These are phyloP conservation scores for Loris lydekkerianus DNA, from an alignment of 2,797 vertebrate genomes.

Conservation along the genomic window DNA sequence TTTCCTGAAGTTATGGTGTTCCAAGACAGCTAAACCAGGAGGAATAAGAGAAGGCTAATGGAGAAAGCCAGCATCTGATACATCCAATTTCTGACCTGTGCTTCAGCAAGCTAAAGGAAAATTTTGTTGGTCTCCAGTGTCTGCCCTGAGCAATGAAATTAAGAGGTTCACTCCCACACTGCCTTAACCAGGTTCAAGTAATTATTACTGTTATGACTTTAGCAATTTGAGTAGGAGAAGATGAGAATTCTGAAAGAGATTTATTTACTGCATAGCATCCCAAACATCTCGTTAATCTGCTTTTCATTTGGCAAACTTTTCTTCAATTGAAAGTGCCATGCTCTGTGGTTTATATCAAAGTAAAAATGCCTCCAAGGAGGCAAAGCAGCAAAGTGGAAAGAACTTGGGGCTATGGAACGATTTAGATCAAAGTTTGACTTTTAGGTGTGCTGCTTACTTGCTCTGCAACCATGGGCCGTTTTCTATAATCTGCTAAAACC, in stretches of 20 bases:
- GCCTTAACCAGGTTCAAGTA: conserved; percentile 35
- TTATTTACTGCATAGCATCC: conserved; percentile 76
- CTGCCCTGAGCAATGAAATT: conserved; percentile 59
- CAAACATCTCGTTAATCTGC: conserved; percentile 80
- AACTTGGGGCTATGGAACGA: neutral
- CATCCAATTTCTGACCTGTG: conserved; percentile 34
- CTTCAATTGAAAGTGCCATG: conserved; percentile 67
- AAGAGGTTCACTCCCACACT: conserved; percentile 56
- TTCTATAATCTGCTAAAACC: neutral
- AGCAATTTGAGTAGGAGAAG: conserved; percentile 73
- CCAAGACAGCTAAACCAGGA: neutral
- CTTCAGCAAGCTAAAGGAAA: conserved; percentile 48
- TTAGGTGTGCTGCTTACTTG: neutral
- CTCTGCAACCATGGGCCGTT: neutral
- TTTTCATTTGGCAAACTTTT: conserved; percentile 76
- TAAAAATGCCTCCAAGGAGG: neutral
- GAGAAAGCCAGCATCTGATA: neutral
- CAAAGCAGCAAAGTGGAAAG: neutral
- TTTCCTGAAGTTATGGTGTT: conserved; percentile 58
- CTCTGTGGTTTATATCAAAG: conserved; percentile 51
- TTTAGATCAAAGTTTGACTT: neutral
- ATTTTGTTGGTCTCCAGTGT: conserved; percentile 49
- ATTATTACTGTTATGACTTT: conserved; percentile 60
- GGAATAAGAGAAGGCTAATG: neutral
- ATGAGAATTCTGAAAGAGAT: conserved; percentile 76